A percentile compares a stretch with the other conserved stretches of the same genome.
These are phyloP conservation scores for Ancistrus triradiatus DNA, from an alignment of 2,113 vertebrate genomes.

Conservation along the genomic window DNA sequence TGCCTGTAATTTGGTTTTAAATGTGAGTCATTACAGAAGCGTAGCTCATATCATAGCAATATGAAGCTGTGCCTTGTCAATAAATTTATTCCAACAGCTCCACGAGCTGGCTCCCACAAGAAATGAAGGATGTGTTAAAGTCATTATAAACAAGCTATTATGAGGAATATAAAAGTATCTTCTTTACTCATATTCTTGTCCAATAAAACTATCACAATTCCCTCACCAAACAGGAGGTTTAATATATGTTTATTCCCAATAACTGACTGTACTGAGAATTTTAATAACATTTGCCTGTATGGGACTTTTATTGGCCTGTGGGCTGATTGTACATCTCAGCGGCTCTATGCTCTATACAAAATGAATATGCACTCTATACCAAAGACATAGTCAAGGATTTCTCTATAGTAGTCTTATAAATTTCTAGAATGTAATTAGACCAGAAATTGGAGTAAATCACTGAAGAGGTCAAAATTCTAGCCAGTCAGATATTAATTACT, in stretches of 20 bases:
- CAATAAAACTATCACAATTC: constrained; percentile 9
- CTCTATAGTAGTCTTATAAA: no score
- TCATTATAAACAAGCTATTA: constrained; percentile 3
- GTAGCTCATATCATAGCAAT: constrained; percentile 28
- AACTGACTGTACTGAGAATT: constrained; percentile 1
- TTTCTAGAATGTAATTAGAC: background rate
- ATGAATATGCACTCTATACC: no score
- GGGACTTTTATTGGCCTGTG: background rate
- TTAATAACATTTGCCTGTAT: constrained; percentile 4
- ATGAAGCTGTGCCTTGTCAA: constrained; percentile 28
- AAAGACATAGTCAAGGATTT: no score
- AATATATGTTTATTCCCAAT: background rate
- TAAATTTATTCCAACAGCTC: constrained; percentile 24
- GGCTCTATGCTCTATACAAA: no score
- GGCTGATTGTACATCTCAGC: background rate
- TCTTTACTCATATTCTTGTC: background rate
- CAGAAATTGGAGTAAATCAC: background rate
- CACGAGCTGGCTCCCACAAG: constrained; percentile 8
- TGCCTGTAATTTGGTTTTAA: constrained; percentile 53
- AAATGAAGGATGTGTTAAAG: background rate
- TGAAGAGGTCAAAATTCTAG: background rate
- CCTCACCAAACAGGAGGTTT: constrained; percentile 1
- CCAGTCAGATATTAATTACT: background rate
- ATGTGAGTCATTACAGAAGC: constrained; percentile 58
- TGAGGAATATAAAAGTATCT: background rate